These are phyloP conservation scores for Marasmarcha lunaedactyla DNA, from an alignment of 2,888 invertebrate species.

Conservation along the genomic window DNA sequence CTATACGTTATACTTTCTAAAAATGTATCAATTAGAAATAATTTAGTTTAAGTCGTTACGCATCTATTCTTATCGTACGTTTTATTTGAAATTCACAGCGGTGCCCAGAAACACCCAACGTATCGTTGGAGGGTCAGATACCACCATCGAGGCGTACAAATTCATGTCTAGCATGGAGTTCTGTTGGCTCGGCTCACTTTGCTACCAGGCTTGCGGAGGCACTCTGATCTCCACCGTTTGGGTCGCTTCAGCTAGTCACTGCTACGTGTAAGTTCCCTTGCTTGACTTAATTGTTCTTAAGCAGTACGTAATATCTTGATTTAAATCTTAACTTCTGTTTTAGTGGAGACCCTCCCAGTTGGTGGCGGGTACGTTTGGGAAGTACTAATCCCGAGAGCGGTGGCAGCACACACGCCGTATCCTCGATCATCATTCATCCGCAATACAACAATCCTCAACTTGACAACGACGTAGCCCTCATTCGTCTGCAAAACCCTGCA, in stretches of 20 bases:
- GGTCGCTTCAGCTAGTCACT: slow-evolving; percentile 39
- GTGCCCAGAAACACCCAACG: not conserved
- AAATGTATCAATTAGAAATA: too few relatives aligned
- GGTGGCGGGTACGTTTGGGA: slow-evolving; percentile 31
- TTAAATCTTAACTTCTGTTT: not conserved
- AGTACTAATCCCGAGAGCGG: slow-evolving; percentile 20
- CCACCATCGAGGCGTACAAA: slow-evolving; percentile 29
- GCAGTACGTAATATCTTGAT: too few relatives aligned
- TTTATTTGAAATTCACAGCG: not conserved
- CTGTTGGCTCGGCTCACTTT: slow-evolving; percentile 20
- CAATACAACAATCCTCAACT: slow-evolving; percentile 18
- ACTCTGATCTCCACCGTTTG: slow-evolving; percentile 25
- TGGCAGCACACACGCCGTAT: slow-evolving; percentile 19
- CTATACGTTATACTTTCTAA: too few relatives aligned
- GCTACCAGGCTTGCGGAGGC: slow-evolving; percentile 34
- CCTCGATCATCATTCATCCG: slow-evolving; percentile 20
- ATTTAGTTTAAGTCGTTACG: too few relatives aligned
- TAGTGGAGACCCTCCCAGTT: slow-evolving; percentile 24
- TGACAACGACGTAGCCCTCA: slow-evolving; percentile 30
- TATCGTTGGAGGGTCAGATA: slow-evolving; percentile 19
- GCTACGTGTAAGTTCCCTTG: slow-evolving; percentile 28
- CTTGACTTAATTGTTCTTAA: too few relatives aligned
- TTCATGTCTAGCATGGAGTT: slow-evolving; percentile 40
- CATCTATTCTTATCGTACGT: too few relatives aligned
- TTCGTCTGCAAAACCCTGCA: slow-evolving; percentile 22